A percentile compares a stretch with the other conserved stretches of the same genome.
Conservation (phyloP, 37 sponge, comb jelly and placozoan genomes). For the Haliclona indistincta region DNA sequence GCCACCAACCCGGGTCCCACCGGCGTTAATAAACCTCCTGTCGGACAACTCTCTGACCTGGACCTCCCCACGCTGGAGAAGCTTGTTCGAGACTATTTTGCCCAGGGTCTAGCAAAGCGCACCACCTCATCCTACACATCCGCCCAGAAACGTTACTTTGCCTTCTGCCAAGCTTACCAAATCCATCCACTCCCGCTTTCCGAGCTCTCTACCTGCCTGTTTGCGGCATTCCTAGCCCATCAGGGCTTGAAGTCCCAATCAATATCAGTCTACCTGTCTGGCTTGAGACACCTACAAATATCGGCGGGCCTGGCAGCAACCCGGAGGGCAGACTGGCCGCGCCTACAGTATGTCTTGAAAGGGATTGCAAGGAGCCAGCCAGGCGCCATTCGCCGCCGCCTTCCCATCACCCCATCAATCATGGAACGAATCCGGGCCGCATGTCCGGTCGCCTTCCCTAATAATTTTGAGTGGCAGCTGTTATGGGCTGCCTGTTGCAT, state of each 20-base stretch:
- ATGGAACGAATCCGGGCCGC: not conserved
- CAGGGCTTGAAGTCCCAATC: too few relatives aligned
- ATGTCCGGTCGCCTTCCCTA: not conserved
- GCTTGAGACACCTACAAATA: slow-evolving; percentile 28
- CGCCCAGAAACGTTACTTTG: slow-evolving; percentile 15
- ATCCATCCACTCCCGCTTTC: slow-evolving; percentile 17
- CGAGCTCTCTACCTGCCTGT: slow-evolving; percentile 15
- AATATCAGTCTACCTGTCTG: slow-evolving; percentile 40
- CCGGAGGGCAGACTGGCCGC: not conserved
- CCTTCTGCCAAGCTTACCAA: slow-evolving; percentile 9
- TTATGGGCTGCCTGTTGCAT: slow-evolving; percentile 41
- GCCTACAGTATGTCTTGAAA: slow-evolving; percentile 19
- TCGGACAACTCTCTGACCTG: slow-evolving; percentile 12
- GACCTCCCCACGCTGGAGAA: slow-evolving; percentile 29
- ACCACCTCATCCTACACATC: slow-evolving; percentile 12
- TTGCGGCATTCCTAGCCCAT: slow-evolving; percentile 15
- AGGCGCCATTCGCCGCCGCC: not conserved
- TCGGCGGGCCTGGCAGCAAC: slow-evolving; percentile 1
- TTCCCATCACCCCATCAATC: slow-evolving; percentile 28
- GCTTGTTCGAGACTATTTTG: slow-evolving; percentile 19
- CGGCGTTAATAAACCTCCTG: not conserved
- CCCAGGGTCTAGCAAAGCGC: slow-evolving; percentile 15
- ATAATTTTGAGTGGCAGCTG: slow-evolving; percentile 7
- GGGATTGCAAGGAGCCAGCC: slow-evolving; percentile 20
- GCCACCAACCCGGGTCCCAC: slow-evolving; percentile 3